Evolutionary conservation across 2,888 invertebrate genomes (phyloP), one percentile per base, ranked within the genome.

Genomic region (Acrocyrtus sp.): DNA sequence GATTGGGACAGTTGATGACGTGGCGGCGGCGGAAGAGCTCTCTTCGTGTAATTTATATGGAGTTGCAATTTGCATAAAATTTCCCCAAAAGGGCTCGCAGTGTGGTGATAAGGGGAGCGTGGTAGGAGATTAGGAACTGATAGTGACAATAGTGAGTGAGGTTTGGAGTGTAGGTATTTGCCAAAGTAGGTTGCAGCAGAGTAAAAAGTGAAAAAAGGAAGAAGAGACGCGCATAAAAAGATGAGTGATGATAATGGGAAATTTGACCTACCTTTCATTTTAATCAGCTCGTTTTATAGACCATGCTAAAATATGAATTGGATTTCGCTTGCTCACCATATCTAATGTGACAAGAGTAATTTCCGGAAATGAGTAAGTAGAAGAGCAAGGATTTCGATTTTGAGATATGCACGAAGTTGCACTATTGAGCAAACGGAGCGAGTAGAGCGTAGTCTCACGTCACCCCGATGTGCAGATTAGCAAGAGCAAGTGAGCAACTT

Each of bases 221-320:
- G n/a, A n/a, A n/a, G n/a, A n/a, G n/a, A n/a, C n/a, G n/a, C n/a
- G n/a, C n/a, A n/a, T n/a, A n/a, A n/a, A n/a, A n/a, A 56, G 22
- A 56, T 21, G 39, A 22, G 24, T 26, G 10, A 41, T 56, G 10
- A 34, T 34, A 34, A 26, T 45, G 58, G 26, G n/a, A 26, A 60
- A n/a, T n/a, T n/a, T 60, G 60, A 60, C 60, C 47, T 58, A 43
- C 43, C 60, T 67, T 67, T 60, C 60, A 43, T 29, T 19, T 54
- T 67, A 67, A 67, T 57, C 60, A 67, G 26, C 53, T 65, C 12
- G 10, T 10, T 21, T 51, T 48, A 57, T 60, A n/a, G n/a, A n/a
- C n/a, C n/a, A n/a, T n/a, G n/a, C n/a, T n/a, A n/a, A n/a, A n/a
- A n/a, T n/a, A n/a, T n/a, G n/a, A n/a, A n/a, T n/a, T n/a, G n/a